A percentile compares a stretch with the other conserved stretches of the same genome.
phyloP scores from a whole-genome alignment of 2,113 vertebrate genomes.

The Ophiodon elongatus region DNA sequence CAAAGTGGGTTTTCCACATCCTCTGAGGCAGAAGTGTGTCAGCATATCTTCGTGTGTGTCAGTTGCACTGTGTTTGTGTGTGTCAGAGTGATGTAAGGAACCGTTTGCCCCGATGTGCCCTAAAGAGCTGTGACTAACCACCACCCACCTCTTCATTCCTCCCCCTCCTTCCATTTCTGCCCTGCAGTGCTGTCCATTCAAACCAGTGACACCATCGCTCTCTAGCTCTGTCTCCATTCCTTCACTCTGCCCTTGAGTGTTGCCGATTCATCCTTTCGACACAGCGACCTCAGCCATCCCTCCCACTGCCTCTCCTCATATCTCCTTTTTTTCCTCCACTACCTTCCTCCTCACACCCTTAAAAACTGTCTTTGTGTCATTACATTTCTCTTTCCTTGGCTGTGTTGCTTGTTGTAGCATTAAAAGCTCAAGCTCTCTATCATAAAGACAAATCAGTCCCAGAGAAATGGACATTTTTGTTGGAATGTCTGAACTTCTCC shows the following conservation, averaged over 20 bases:
- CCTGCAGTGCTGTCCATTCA: constrained; percentile 60
- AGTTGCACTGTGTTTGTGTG: constrained; percentile 52
- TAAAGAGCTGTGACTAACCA: constrained; percentile 67
- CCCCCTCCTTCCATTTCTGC: constrained; percentile 38
- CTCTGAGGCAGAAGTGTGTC: constrained; percentile 76
- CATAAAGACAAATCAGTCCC: constrained; percentile 53
- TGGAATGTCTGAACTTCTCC: constrained; percentile 67
- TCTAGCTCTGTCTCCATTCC: constrained; percentile 44
- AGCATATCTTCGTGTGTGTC: constrained; percentile 65
- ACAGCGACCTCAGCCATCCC: constrained; percentile 19
- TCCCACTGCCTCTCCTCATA: constrained; percentile 23
- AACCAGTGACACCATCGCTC: constrained; percentile 63
- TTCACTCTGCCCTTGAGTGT: constrained; percentile 44
- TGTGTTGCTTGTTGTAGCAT: constrained; percentile 9
- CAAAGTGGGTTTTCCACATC: constrained; percentile 72
- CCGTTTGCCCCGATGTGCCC: constrained; percentile 61
- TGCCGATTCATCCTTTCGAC: constrained; percentile 51
- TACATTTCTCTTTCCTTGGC: constrained; percentile 1
- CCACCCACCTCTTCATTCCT: constrained; percentile 38
- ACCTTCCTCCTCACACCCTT: background rate
- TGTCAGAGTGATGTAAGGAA: constrained; percentile 70
- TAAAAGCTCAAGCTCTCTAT: constrained; percentile 12
- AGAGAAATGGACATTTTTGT: constrained; percentile 45
- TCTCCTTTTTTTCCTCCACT: background rate
- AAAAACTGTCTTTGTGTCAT: background rate